These are phyloP conservation scores for Atrichornis clamosus DNA, from an alignment of 2,113 vertebrate genomes.

Conservation along the genomic window DNA sequence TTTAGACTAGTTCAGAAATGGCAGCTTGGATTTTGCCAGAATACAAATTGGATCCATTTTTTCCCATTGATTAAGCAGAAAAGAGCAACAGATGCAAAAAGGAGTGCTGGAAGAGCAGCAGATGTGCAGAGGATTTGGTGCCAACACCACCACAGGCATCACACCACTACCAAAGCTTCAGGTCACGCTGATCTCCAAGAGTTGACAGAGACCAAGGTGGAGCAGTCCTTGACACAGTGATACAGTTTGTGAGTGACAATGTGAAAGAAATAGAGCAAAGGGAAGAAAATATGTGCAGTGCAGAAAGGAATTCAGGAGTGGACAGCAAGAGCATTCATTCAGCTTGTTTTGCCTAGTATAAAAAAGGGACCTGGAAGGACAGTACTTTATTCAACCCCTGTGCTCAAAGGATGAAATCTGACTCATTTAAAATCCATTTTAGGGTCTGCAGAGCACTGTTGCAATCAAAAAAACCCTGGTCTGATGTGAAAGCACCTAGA, in stretches of 20 bases:
- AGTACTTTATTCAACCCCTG: background rate
- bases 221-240: background rate
- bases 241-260: background rate
- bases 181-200: background rate
- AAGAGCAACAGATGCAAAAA: background rate
- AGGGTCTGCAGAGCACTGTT: background rate
- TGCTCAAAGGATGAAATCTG: background rate
- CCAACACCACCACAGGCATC: accelerated
- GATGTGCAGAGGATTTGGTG: background rate
- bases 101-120: background rate
- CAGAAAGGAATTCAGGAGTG: background rate
- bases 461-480: background rate
- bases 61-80: background rate
- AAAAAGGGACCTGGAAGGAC: background rate
- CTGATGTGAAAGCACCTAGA: background rate
- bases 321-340: background rate
- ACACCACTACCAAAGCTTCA: background rate
- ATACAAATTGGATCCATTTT: background rate
- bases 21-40: background rate
- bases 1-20: background rate
- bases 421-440: background rate
- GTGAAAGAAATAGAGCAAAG: background rate
- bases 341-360: background rate
- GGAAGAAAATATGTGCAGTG: background rate
- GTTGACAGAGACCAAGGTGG: background rate